phyloP scores from a whole-genome alignment of 1,140 invertebrate genomes.

The Harlomillsia oculata region DNA sequence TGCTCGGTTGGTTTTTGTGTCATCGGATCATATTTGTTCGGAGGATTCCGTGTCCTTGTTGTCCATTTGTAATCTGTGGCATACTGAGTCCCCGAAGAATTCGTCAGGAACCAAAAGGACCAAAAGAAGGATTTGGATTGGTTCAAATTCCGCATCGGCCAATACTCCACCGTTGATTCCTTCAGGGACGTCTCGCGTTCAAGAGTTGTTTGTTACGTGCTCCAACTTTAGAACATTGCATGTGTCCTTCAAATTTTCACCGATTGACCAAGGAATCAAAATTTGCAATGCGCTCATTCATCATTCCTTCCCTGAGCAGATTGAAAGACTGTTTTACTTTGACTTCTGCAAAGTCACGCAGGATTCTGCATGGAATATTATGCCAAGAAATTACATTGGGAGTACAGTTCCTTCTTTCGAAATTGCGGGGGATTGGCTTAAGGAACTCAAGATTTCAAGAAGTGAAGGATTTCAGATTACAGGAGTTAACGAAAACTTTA shows the following conservation, averaged over 20 bases:
- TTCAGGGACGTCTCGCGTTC: conserved; percentile 21
- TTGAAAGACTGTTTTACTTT: conserved; percentile 59
- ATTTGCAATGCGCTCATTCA: conserved; percentile 72
- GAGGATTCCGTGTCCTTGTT: conserved; percentile 29
- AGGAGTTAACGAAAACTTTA: conserved; percentile 19
- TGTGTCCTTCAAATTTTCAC: conserved; percentile 80
- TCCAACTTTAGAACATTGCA: conserved; percentile 71
- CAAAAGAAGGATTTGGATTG: conserved; percentile 15
- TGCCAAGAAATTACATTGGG: no score
- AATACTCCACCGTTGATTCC: conserved; percentile 6
- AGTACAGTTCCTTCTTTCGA: conserved; percentile 24
- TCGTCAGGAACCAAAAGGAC: conserved; percentile 10
- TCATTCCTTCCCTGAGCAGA: conserved; percentile 73
- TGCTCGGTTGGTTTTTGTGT: conserved; percentile 68
- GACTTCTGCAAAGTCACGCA: conserved; percentile 23
- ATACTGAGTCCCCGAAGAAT: conserved; percentile 22
- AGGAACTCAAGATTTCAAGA: conserved; percentile 28
- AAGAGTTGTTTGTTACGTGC: conserved; percentile 37
- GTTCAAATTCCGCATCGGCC: neutral
- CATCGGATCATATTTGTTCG: conserved; percentile 17
- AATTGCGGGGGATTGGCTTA: conserved; percentile 25
- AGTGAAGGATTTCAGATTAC: conserved; percentile 14
- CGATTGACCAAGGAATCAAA: conserved; percentile 54
- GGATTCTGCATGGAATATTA: neutral
- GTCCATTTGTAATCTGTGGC: conserved; percentile 27